phyloP scores from a whole-genome alignment of 2,113 vertebrate species.

The Takifugu flavidus region DNA sequence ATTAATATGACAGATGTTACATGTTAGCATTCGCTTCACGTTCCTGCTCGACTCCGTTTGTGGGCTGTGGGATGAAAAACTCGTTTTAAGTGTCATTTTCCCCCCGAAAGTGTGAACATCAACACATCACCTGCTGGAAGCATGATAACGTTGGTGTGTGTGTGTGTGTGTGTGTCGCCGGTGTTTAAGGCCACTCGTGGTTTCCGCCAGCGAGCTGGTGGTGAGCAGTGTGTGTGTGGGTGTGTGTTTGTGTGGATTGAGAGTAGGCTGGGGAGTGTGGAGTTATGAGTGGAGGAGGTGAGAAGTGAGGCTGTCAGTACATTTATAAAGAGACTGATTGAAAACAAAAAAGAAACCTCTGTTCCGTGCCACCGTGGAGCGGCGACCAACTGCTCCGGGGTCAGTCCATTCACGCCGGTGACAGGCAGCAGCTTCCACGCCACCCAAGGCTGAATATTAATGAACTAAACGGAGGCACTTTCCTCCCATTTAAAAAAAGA shows the following conservation, averaged over 20 bases:
- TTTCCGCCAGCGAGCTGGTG: conserved; percentile 31
- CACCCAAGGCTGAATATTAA: not conserved
- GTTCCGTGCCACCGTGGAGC: conserved; percentile 24
- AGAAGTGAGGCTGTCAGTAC: conserved; percentile 48
- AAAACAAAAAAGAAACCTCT: conserved; percentile 40
- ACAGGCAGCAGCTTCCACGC: not conserved
- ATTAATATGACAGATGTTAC: conserved; percentile 56
- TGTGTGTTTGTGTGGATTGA: conserved; percentile 32
- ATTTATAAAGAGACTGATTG: conserved; percentile 46
- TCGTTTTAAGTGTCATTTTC: not conserved
- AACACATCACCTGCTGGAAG: conserved; percentile 37
- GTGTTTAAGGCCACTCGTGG: conserved; percentile 39
- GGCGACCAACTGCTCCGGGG: conserved; percentile 51
- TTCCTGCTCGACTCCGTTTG: conserved; percentile 21
- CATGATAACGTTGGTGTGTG: conserved; percentile 10
- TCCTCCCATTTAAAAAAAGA: too few relatives aligned
- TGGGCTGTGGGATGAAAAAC: conserved; percentile 11
- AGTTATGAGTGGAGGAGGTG: conserved; percentile 37
- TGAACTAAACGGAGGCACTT: not conserved
- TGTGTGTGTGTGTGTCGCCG: conserved; percentile 10
- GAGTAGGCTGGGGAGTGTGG: conserved; percentile 30
- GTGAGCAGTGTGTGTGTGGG: conserved; percentile 34
- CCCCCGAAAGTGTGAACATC: conserved; percentile 43
- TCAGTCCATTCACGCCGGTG: not conserved
- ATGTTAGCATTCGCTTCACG: conserved; percentile 36